A percentile compares a stretch with the other conserved stretches of the same genome.
Evolutionary conservation across 1,140 invertebrate species (phyloP).

Genomic region (Platyura marginata): DNA sequence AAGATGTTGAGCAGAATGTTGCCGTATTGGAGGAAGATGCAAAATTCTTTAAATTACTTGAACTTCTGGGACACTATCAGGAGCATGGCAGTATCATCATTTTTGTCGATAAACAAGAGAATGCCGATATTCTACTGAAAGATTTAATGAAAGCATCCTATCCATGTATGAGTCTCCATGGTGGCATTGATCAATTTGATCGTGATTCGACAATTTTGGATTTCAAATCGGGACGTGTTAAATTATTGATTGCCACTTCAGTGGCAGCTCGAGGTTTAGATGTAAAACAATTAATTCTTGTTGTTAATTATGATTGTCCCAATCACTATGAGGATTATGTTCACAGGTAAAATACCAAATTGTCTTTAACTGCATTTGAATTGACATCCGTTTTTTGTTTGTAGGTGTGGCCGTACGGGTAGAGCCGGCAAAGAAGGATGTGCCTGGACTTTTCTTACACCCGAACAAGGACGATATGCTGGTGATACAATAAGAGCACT

Average conservation of each 20-base stretch:
- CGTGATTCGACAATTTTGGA: slow-evolving; percentile 94
- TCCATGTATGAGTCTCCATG: slow-evolving; percentile 90
- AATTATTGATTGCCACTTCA: slow-evolving; percentile 78
- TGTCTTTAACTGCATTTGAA: not conserved
- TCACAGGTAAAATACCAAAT: slow-evolving; percentile 57
- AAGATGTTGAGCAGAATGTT: slow-evolving; percentile 93
- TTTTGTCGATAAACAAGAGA: slow-evolving; percentile 99
- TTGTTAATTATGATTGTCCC: slow-evolving; percentile 98
- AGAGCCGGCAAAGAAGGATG: slow-evolving; percentile 94
- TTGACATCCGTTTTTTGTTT: not conserved
- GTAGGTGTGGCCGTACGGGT: slow-evolving; percentile 75
- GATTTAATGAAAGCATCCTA: slow-evolving; percentile 95
- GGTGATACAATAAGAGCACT: slow-evolving; percentile 86
- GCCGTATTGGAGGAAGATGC: slow-evolving; percentile 89
- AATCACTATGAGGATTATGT: slow-evolving; percentile 99
- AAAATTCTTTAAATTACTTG: slow-evolving; percentile 94
- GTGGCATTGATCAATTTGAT: slow-evolving; percentile 97
- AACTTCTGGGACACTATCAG: slow-evolving; percentile 86
- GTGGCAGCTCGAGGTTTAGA: slow-evolving; percentile 94
- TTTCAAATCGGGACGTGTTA: slow-evolving; percentile 88
- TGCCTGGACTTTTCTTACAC: slow-evolving; percentile 93
- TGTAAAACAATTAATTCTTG: slow-evolving; percentile 94
- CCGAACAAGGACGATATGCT: slow-evolving; percentile 80
- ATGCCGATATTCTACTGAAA: slow-evolving; percentile 84
- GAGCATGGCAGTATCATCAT: slow-evolving; percentile 87